A percentile compares a stretch with the other conserved stretches of the same genome.
Conservation (phyloP, 1,140 invertebrate genomes). For the Callitettix versicolor region DNA sequence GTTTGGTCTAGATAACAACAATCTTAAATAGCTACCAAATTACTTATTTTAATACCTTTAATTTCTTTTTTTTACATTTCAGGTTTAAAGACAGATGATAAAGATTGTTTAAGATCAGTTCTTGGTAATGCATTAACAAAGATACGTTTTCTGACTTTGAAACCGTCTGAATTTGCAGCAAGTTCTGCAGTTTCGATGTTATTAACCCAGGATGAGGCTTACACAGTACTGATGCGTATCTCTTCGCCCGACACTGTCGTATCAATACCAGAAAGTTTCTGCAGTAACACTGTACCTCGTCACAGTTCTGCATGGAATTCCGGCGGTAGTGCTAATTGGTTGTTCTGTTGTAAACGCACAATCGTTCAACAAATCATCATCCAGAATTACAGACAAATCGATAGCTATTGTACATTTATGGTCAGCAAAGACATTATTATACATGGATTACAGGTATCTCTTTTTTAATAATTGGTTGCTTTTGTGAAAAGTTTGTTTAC, state of each 20-base stretch:
- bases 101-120: constrained; percentile 33
- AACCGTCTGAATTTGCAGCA: constrained; percentile 66
- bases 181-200: constrained; percentile 59
- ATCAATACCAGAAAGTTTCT: constrained; percentile 48
- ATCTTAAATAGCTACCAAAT: too few species aligned
- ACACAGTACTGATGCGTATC: constrained; percentile 70
- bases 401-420: constrained; percentile 7
- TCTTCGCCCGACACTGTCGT: constrained; percentile 41
- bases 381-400: constrained; percentile 26
- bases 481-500: too few species aligned
- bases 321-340: neutral
- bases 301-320: constrained; percentile 25
- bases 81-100: constrained; percentile 24
- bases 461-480: too few species aligned
- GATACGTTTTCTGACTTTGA: constrained; percentile 64
- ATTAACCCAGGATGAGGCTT: constrained; percentile 59
- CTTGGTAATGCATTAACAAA: constrained; percentile 49
- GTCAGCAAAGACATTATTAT: constrained; percentile 15
- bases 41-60: too few species aligned
- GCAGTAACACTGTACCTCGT: constrained; percentile 6
- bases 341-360: constrained; percentile 1
- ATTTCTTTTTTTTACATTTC: too few species aligned
- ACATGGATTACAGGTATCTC: constrained; percentile 16
- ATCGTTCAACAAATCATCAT: constrained; percentile 22
- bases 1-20: too few species aligned